These are phyloP conservation scores for Otis tarda DNA, from an alignment of 2,113 vertebrate species.

Conservation along the genomic window DNA sequence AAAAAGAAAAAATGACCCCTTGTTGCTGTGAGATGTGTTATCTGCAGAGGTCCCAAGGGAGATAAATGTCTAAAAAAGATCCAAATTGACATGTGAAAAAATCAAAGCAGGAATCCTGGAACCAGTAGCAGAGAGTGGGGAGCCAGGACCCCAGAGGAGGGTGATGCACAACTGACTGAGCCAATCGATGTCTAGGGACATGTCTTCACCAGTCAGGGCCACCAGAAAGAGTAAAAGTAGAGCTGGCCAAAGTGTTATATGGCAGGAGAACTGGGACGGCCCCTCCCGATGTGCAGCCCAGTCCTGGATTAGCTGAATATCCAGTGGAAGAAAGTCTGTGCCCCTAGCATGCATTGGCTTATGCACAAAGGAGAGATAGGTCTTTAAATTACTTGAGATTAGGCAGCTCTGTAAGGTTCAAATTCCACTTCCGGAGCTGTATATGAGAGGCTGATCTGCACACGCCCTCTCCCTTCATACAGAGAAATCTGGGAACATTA, in stretches of 20 bases:
- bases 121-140: neutral
- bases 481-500: neutral
- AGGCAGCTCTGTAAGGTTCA: neutral
- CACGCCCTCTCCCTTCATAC: rapidly evolving
- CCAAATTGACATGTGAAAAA: neutral
- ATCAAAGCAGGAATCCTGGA: neutral
- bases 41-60: neutral
- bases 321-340: neutral
- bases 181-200: rapidly evolving
- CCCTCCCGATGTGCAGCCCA: neutral
- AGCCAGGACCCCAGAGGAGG: neutral
- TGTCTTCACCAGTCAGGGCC: neutral
- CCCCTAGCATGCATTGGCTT: neutral
- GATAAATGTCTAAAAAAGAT: neutral
- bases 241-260: neutral
- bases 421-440: neutral
- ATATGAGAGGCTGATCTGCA: rapidly evolving
- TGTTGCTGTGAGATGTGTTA: neutral
- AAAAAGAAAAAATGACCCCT: neutral
- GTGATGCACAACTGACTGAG: neutral
- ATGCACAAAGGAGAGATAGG: neutral
- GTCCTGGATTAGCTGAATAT: neutral
- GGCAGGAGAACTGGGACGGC: neutral
- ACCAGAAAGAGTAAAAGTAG: neutral
- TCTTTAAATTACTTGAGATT: neutral